Evolutionary conservation across 2,888 invertebrate genomes (phyloP).

Genomic region (Microctonus hyperodae): DNA sequence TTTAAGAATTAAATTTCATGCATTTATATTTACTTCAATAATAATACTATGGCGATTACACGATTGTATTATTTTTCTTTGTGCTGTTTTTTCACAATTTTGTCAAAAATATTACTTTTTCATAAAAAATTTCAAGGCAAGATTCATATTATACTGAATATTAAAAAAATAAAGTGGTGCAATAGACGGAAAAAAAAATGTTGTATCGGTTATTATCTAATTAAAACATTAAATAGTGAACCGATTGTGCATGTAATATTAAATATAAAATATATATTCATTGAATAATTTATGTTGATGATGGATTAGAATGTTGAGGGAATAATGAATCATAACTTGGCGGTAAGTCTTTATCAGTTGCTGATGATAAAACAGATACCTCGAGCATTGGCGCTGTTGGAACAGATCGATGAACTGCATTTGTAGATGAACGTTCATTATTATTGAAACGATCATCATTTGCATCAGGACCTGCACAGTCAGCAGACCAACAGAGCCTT

Average conservation of each 20-base stretch:
- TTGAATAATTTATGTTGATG: slow-evolving; percentile 43
- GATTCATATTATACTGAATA: not conserved
- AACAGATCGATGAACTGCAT: slow-evolving; percentile 49
- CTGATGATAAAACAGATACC: slow-evolving; percentile 54
- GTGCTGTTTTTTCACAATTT: not conserved
- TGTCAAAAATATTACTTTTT: not conserved
- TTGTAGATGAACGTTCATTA: slow-evolving; percentile 44
- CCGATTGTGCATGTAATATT: slow-evolving; percentile 10
- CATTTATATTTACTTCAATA: not conserved
- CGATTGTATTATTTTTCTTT: not conserved
- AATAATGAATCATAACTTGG: slow-evolving; percentile 68
- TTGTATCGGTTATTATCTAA: slow-evolving; percentile 46
- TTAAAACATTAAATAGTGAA: slow-evolving; percentile 56
- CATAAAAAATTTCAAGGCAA: not conserved
- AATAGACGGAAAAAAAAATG: too few relatives aligned
- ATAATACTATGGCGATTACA: not conserved
- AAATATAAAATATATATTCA: not conserved
- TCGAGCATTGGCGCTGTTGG: slow-evolving; percentile 60
- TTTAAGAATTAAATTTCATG: not conserved
- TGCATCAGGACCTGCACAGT: slow-evolving; percentile 58
- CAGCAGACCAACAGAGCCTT: slow-evolving; percentile 65
- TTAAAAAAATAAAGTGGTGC: too few relatives aligned
- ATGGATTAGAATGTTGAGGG: slow-evolving; percentile 58
- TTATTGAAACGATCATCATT: slow-evolving; percentile 45
- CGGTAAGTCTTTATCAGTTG: slow-evolving; percentile 66